A percentile compares a stretch with the other conserved stretches of the same genome.
Evolutionary conservation across 2,113 vertebrate species (phyloP).

Genomic region (Eolophus roseicapilla): DNA sequence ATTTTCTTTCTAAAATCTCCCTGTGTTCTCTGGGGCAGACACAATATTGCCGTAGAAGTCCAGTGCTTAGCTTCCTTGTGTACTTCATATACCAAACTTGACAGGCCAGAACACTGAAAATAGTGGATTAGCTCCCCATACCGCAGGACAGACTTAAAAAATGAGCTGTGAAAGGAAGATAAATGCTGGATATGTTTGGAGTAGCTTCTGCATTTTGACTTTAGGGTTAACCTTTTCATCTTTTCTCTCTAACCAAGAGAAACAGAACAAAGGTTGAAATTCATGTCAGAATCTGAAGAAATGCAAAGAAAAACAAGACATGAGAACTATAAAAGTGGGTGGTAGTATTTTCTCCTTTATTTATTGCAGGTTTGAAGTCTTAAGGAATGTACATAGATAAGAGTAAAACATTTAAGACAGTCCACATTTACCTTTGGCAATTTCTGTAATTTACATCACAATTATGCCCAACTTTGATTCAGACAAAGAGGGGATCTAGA

Average conservation of each 20-base stretch:
- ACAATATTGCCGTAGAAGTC: neutral
- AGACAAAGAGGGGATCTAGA: neutral
- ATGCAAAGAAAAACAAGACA: neutral
- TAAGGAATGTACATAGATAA: neutral
- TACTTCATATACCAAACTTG: neutral
- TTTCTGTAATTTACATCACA: neutral
- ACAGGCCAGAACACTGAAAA: neutral
- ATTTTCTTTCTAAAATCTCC: neutral
- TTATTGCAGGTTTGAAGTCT: neutral
- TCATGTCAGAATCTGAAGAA: neutral
- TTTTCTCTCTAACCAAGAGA: neutral
- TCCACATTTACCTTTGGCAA: neutral
- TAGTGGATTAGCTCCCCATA: neutral
- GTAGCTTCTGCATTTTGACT: neutral
- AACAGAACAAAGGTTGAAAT: neutral
- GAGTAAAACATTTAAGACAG: neutral
- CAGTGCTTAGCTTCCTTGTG: neutral
- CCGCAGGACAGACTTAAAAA: neutral
- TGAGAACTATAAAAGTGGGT: neutral
- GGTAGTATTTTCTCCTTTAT: neutral
- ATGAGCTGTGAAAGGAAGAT: neutral
- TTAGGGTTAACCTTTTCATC: neutral
- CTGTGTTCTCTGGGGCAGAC: neutral
- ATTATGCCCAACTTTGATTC: neutral
- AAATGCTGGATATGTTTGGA: neutral